Base-by-base conservation (phyloP, 2,797 vertebrate species). In the Sandelia bainsii region DNA sequence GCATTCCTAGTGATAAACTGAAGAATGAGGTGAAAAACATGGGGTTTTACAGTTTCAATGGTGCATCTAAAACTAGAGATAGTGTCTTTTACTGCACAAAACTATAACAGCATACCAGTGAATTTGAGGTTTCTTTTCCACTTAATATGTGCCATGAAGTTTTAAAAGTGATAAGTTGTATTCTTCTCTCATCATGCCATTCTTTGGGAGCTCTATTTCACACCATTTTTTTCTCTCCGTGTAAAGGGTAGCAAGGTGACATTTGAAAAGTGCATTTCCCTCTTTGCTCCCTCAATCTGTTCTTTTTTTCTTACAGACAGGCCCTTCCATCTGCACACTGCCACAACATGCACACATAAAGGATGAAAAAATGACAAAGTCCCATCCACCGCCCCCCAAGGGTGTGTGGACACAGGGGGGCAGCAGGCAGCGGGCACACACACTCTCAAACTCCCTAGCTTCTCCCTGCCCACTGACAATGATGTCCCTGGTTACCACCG, bases 261-360 rank as follows among this genome's bases (percentile, higher is more conserved):
- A 93, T 93, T 91, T 93, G 80, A 91, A 90, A 93, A 92, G 90
- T 89, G 85, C 85, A 87, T 91, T 91, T 91, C 80, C 79, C 68
- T 83, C 84, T 86, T 69, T 23, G 54, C 77, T 75, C 76, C n/a
- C 77, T 93, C 91, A 91, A 72, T 87, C 86, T 86, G 80, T 84
- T 84, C 84, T 72, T 84, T 87, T 84, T 87, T 79, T 23, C 73
- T 72, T 45, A 56, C 82, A 87, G 83, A 82, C 77, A 73, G 69
- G 66, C 62, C 27, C 75, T 53, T 78, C 78, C 83, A 79, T 87
- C 87, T 84, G 82, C 48, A 89, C 77, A 3, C 77, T 0, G 8
- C 45, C 65, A 75, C 3, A 1, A 8, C 56, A 62, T 27, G 2
- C 72, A 50, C 67, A 54, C 52, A 32, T 0, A 61, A 46, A n/a